phyloP scores from a whole-genome alignment of 1,140 invertebrate genomes.

The Drosophila murphyi region DNA sequence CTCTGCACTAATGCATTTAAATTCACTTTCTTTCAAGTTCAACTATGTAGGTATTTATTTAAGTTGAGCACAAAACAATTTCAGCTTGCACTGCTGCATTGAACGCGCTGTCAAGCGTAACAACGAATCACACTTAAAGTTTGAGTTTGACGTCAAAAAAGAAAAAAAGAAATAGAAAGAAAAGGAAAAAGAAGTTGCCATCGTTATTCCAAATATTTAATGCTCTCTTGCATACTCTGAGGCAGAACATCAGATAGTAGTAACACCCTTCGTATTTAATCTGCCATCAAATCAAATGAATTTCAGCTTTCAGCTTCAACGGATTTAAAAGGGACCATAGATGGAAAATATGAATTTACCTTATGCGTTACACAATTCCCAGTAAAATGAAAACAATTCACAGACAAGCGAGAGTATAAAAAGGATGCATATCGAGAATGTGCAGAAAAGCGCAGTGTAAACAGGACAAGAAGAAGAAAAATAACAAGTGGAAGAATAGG shows the following conservation, averaged over 20 bases:
- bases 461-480: background rate
- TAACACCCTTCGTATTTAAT: no score
- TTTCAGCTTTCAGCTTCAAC: no score
- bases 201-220: background rate
- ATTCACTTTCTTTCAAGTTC: constrained; percentile 40
- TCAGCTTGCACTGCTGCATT: constrained; percentile 33
- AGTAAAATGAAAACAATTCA: background rate
- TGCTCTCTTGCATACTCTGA: background rate
- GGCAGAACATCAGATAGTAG: background rate
- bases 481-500: background rate
- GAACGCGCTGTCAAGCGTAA: constrained; percentile 65
- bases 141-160: constrained; percentile 32
- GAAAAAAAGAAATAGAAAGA: constrained; percentile 28
- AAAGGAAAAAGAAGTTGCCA: background rate
- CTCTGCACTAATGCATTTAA: constrained; percentile 6
- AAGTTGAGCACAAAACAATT: constrained; percentile 22
- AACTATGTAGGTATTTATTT: background rate
- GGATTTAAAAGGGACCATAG: no score
- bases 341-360: background rate
- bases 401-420: background rate
- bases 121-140: constrained; percentile 68
- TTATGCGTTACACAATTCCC: constrained; percentile 6
- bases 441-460: constrained; percentile 1
- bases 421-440: background rate
- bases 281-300: no score